These are phyloP conservation scores for Maniola jurtina DNA, from an alignment of 1,140 invertebrate species.

Conservation along the genomic window DNA sequence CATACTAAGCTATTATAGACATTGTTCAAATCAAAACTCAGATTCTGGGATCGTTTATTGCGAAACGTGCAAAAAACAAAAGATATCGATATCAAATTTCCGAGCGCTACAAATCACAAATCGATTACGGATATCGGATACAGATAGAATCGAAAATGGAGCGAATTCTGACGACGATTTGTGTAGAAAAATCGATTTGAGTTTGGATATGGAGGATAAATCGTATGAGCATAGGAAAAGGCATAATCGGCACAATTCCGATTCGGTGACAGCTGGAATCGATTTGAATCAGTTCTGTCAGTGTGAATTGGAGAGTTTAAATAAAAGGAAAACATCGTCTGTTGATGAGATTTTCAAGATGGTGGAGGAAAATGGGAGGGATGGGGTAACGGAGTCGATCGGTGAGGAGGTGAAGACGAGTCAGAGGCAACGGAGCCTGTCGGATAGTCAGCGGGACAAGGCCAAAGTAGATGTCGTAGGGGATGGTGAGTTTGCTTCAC, in stretches of 20 bases:
- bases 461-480: conserved; percentile 71
- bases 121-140: conserved; percentile 60
- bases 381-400: conserved; percentile 61
- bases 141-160: conserved; percentile 60
- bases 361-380: conserved; percentile 53
- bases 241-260: conserved; percentile 69
- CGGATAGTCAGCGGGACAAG: conserved; percentile 82
- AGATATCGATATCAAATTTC: conserved; percentile 75
- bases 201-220: conserved; percentile 65
- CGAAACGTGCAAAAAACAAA: conserved; percentile 73
- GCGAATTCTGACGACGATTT: conserved; percentile 65
- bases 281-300: conserved; percentile 77
- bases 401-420: conserved; percentile 81
- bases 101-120: conserved; percentile 75
- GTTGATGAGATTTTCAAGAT: conserved; percentile 85
- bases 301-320: conserved; percentile 58
- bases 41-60: conserved; percentile 74
- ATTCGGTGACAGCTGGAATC: conserved; percentile 63
- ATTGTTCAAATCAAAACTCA: conserved; percentile 60
- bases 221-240: conserved; percentile 62
- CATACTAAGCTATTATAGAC: conserved; percentile 63
- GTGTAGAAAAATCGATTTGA: conserved; percentile 72
- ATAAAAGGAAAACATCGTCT: conserved; percentile 76
- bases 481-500: conserved; percentile 46
- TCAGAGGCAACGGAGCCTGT: conserved; percentile 85